Conservation (phyloP, 2,797 vertebrate species). For the Lerista edwardsae region DNA sequence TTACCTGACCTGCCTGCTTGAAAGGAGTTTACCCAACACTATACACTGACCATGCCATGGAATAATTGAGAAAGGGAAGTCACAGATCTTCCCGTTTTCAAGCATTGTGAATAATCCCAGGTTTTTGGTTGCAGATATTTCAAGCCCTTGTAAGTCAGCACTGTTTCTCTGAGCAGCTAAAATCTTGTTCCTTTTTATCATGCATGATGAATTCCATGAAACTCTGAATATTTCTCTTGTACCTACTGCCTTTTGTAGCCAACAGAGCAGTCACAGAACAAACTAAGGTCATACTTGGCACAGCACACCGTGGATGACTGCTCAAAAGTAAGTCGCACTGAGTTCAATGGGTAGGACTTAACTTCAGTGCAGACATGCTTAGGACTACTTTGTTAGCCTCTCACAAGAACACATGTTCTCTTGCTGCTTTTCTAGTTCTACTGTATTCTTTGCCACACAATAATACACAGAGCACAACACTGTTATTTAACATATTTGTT, state of each 20-base stretch:
- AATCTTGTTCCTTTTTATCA: neutral
- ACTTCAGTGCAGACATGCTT: no score
- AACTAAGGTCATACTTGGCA: no score
- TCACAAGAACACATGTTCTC: neutral
- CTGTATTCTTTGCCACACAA: neutral
- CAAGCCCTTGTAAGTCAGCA: neutral
- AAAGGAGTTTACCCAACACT: no score
- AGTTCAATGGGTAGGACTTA: no score
- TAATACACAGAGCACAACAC: neutral
- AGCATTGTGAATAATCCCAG: neutral
- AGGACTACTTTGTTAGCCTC: neutral
- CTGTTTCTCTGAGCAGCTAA: neutral
- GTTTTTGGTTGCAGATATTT: neutral
- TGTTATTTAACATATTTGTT: constrained; percentile 19
- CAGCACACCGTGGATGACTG: no score
- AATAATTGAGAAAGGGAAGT: no score
- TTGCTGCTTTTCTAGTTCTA: neutral
- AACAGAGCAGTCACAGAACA: neutral
- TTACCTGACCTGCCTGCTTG: no score
- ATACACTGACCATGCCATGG: no score
- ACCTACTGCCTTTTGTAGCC: neutral
- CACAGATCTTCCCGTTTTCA: no score
- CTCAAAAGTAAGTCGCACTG: no score
- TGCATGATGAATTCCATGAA: neutral
- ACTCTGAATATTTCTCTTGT: neutral